phyloP scores from a whole-genome alignment of 1,140 invertebrate genomes.

The Rhopalosiphum maidis region DNA sequence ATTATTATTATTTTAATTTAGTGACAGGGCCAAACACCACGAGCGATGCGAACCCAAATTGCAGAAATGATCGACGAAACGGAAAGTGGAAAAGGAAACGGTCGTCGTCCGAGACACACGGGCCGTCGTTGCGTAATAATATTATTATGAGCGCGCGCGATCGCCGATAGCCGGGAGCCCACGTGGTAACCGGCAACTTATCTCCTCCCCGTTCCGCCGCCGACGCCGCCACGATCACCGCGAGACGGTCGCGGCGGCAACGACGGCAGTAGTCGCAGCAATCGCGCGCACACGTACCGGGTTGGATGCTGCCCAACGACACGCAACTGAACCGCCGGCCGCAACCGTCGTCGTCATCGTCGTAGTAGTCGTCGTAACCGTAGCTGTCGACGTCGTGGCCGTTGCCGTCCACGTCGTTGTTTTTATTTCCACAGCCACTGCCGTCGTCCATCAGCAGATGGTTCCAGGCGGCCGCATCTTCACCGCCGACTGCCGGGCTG shows the following conservation, averaged over 20 bases:
- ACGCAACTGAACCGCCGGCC: conserved; percentile 28
- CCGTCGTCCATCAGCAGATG: background rate
- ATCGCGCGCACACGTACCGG: conserved; percentile 42
- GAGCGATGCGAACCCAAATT: background rate
- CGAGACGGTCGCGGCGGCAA: background rate
- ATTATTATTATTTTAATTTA: too few relatives aligned
- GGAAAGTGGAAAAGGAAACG: background rate
- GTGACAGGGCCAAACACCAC: too few relatives aligned
- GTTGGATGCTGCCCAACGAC: conserved; percentile 28
- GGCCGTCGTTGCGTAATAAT: background rate
- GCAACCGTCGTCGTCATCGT: background rate
- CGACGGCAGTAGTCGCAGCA: background rate
- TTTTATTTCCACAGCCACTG: background rate
- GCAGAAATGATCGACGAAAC: background rate
- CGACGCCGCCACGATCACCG: background rate
- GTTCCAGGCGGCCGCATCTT: conserved; percentile 16
- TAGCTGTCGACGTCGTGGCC: background rate
- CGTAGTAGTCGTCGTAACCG: background rate
- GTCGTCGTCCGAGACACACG: background rate
- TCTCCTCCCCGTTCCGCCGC: background rate
- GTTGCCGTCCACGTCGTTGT: background rate
- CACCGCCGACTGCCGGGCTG: background rate
- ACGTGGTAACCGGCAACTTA: conserved; percentile 15
- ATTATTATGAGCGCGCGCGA: background rate
- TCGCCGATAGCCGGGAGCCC: background rate